These are phyloP conservation scores for Ommatoiulus sabulosus DNA, from an alignment of 2,888 invertebrate species.

Conservation along the genomic window DNA sequence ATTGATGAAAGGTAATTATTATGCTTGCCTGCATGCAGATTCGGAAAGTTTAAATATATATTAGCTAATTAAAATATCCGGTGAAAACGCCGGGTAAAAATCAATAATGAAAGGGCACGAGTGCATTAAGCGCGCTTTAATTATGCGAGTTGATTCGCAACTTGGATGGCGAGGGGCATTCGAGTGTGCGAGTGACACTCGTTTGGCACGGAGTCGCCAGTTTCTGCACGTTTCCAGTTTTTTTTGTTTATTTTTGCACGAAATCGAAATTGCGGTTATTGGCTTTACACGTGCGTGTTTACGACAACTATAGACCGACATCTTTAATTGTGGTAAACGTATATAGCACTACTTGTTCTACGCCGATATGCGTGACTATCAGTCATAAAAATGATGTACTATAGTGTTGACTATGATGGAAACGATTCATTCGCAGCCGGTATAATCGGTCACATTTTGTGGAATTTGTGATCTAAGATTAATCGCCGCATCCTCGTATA, in stretches of 20 bases:
- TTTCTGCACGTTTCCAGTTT: neutral
- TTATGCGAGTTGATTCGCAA: slow-evolving; percentile 9
- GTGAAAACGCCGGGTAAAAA: neutral
- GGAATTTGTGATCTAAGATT: too few species aligned
- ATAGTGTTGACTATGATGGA: neutral
- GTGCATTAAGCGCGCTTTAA: slow-evolving; percentile 10
- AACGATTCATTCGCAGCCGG: neutral
- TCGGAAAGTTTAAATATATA: slow-evolving; percentile 11
- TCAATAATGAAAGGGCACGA: neutral
- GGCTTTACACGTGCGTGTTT: neutral
- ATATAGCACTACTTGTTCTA: too few species aligned
- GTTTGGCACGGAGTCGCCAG: neutral
- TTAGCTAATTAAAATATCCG: slow-evolving; percentile 19
- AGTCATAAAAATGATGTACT: neutral
- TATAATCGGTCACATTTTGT: too few species aligned
- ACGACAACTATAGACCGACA: neutral
- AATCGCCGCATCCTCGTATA: too few species aligned
- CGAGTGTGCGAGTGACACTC: neutral
- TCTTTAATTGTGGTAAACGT: neutral
- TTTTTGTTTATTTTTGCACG: neutral
- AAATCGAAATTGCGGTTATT: neutral
- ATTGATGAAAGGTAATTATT: slow-evolving; percentile 19
- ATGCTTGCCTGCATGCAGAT: slow-evolving; percentile 1
- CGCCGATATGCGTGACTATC: neutral
- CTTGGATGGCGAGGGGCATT: neutral